Percentiles rank a stretch among this genome's conserved stretches.
Evolutionary conservation across 2,888 invertebrate species (phyloP).

Genomic region (Ganaspis brasiliensis): DNA sequence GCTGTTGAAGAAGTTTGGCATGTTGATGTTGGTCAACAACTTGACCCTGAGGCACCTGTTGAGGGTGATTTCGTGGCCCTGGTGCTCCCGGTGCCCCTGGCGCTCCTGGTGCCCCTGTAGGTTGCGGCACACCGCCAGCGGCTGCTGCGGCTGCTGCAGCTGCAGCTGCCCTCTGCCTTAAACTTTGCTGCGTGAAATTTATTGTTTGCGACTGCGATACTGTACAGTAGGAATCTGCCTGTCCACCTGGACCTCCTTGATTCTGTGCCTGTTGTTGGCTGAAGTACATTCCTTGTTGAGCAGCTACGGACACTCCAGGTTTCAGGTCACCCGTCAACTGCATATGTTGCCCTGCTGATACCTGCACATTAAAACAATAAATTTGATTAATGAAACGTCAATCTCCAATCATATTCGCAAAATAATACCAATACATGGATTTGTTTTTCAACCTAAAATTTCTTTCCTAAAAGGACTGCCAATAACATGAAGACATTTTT

Average conservation of each 20-base stretch:
- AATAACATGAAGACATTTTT: too few relatives aligned
- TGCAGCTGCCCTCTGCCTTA: slow-evolving; percentile 83
- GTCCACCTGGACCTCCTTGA: slow-evolving; percentile 66
- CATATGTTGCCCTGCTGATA: slow-evolving; percentile 93
- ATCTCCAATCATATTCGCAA: too few relatives aligned
- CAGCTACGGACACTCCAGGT: slow-evolving; percentile 90
- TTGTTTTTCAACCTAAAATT: too few relatives aligned
- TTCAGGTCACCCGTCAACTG: slow-evolving; percentile 88
- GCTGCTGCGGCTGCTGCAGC: slow-evolving; percentile 79
- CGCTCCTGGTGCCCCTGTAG: slow-evolving; percentile 63
- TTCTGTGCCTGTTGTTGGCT: slow-evolving; percentile 77
- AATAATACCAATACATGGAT: too few relatives aligned
- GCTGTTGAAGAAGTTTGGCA: slow-evolving; percentile 86
- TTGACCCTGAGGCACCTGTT: slow-evolving; percentile 75
- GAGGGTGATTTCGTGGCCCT: slow-evolving; percentile 71
- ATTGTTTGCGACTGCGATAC: slow-evolving; percentile 93
- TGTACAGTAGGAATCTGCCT: slow-evolving; percentile 85
- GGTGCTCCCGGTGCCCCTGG: slow-evolving; percentile 59
- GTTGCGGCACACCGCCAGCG: slow-evolving; percentile 77
- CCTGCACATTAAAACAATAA: slow-evolving; percentile 81
- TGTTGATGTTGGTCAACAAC: slow-evolving; percentile 83
- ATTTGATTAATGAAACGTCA: too few relatives aligned
- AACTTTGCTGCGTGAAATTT: slow-evolving; percentile 89
- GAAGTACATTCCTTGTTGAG: slow-evolving; percentile 92
- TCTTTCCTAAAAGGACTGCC: too few relatives aligned